Evolutionary conservation across 2,888 invertebrate genomes (phyloP).

Genomic region (Stenotaenia linearis): DNA sequence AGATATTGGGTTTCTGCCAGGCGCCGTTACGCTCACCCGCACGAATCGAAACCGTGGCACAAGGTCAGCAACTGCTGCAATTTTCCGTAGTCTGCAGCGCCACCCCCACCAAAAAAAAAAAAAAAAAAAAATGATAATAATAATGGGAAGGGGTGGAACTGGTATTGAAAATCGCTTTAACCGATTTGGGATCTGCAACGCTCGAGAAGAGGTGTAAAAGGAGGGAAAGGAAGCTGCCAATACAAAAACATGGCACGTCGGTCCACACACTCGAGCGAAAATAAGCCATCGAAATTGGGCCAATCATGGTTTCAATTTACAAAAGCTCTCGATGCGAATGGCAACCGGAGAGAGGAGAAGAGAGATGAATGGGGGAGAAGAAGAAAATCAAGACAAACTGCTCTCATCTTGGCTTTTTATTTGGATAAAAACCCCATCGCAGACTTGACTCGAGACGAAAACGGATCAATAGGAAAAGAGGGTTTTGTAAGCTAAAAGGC

Average conservation of each 20-base stretch:
- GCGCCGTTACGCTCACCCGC: not conserved
- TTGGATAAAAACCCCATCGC: not conserved
- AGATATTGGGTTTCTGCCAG: conserved; percentile 9
- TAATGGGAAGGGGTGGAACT: not conserved
- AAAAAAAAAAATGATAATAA: too few relatives aligned
- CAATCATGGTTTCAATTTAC: not conserved
- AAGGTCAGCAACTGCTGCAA: not conserved
- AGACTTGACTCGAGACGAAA: not conserved
- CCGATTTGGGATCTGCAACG: not conserved
- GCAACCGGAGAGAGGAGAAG: not conserved
- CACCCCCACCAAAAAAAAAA: not conserved
- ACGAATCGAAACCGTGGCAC: conserved; percentile 4
- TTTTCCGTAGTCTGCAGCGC: not conserved
- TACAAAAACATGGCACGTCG: not conserved
- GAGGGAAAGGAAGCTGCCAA: not conserved
- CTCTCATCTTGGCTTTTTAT: not conserved
- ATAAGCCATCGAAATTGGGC: not conserved
- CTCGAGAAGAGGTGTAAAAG: not conserved
- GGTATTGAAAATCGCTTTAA: conserved; percentile 4
- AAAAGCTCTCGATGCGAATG: not conserved
- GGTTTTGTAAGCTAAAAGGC: not conserved
- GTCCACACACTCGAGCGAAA: not conserved
- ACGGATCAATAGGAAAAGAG: not conserved
- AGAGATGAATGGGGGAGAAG: not conserved
- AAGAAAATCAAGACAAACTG: not conserved